Evolutionary conservation across 2,888 invertebrate species (phyloP).

Genomic region (Eupsilia transversa): DNA sequence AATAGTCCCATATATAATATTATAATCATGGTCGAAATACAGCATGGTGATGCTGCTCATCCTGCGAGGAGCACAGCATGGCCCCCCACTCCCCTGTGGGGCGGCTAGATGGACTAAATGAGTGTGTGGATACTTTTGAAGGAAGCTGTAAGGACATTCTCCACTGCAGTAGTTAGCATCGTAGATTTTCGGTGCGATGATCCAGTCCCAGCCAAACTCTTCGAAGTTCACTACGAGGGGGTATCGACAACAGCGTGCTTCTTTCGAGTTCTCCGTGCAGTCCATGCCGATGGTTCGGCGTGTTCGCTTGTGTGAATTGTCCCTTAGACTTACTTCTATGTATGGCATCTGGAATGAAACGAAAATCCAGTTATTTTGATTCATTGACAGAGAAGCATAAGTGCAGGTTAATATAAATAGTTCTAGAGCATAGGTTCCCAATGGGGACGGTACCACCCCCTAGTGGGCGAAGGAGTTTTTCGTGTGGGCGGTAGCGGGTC

Average conservation of each 20-base stretch:
- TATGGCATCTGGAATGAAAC: slow-evolving; percentile 86
- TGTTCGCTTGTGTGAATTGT: slow-evolving; percentile 91
- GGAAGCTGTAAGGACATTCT: slow-evolving; percentile 96
- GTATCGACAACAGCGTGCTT: slow-evolving; percentile 97
- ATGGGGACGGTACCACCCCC: no score
- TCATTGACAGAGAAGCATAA: not conserved
- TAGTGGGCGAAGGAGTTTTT: no score
- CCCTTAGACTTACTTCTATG: slow-evolving; percentile 88
- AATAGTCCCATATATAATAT: slow-evolving; percentile 96
- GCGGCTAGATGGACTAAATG: slow-evolving; percentile 96
- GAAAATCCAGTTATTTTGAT: not conserved
- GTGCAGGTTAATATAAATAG: not conserved
- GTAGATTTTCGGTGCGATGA: slow-evolving; percentile 98
- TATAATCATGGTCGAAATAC: slow-evolving; percentile 97
- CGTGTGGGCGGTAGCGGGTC: no score
- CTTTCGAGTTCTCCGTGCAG: slow-evolving; percentile 95
- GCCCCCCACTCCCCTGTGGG: slow-evolving; percentile 94
- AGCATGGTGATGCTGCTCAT: slow-evolving; percentile 97
- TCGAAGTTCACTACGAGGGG: slow-evolving; percentile 98
- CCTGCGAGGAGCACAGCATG: slow-evolving; percentile 97
- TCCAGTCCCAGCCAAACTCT: slow-evolving; percentile 99
- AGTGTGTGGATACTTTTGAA: slow-evolving; percentile 96
- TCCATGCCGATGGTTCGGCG: slow-evolving; percentile 95
- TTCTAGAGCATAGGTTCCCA: not conserved
- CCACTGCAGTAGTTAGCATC: slow-evolving; percentile 99